Evolutionary conservation across 2,113 vertebrate genomes (phyloP).

Genomic region (Tamias sibiricus): DNA sequence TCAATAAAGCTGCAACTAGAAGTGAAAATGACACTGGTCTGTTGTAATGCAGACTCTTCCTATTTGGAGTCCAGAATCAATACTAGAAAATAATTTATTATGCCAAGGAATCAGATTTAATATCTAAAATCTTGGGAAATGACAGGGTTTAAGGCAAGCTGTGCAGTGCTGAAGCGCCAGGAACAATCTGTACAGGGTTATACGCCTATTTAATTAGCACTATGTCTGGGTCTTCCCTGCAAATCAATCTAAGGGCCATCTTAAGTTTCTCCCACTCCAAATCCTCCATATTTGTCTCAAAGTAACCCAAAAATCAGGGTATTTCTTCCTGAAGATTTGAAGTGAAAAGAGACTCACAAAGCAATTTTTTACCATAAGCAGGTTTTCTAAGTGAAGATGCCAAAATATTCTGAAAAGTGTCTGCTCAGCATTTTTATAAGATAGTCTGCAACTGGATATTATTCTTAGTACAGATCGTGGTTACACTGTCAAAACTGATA

Average conservation of each 20-base stretch:
- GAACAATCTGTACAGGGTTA: constrained; percentile 18
- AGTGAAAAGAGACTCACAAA: constrained; percentile 42
- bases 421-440: constrained; percentile 55
- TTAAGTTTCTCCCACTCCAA: background rate
- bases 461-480: constrained; percentile 17
- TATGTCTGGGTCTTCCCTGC: background rate
- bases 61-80: constrained; percentile 46
- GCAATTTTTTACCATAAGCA: constrained; percentile 23
- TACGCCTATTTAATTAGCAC: constrained; percentile 39
- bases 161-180: constrained; percentile 43
- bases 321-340: background rate
- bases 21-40: constrained; percentile 24
- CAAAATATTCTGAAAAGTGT: constrained; percentile 54
- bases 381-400: constrained; percentile 44
- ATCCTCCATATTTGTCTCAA: constrained; percentile 15
- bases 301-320: background rate
- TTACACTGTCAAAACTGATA: background rate
- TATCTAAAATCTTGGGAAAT: constrained; percentile 54
- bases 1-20: constrained; percentile 20
- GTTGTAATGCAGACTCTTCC: constrained; percentile 4
- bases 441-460: constrained; percentile 48
- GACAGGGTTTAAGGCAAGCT: constrained; percentile 57
- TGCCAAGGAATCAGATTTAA: constrained; percentile 63
- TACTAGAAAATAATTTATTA: constrained; percentile 38
- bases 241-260: constrained; percentile 30